Evolutionary conservation across 2,888 invertebrate species (phyloP).

Genomic region (Hypercompe scribonia): DNA sequence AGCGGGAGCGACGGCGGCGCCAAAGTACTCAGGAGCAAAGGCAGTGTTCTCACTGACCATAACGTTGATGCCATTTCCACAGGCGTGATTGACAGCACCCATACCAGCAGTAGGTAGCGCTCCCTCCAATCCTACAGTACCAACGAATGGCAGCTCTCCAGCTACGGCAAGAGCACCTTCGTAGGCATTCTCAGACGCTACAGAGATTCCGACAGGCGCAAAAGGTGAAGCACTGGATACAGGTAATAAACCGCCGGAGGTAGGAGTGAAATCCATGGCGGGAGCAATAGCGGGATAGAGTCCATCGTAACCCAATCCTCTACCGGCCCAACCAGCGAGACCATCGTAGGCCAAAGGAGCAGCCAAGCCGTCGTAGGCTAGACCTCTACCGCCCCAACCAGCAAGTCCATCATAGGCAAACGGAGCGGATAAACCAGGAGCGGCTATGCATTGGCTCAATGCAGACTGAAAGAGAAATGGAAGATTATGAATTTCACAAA

Average conservation of each 20-base stretch:
- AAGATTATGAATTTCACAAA: background rate
- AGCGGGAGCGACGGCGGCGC: conserved; percentile 11
- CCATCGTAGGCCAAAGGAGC: background rate
- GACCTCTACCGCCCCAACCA: background rate
- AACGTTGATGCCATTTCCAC: conserved; percentile 28
- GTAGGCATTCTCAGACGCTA: conserved; percentile 43
- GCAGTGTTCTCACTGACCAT: conserved; percentile 8
- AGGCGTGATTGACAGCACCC: conserved; percentile 29
- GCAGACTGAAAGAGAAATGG: conserved; percentile 12
- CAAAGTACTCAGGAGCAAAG: conserved; percentile 10
- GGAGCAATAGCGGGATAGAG: background rate
- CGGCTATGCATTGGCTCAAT: conserved; percentile 33
- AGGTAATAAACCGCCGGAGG: conserved; percentile 54
- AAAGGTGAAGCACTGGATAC: conserved; percentile 28
- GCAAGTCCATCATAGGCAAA: background rate
- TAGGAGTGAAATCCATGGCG: conserved; percentile 52
- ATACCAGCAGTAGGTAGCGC: conserved; percentile 29
- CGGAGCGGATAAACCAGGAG: background rate
- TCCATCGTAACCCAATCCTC: conserved; percentile 36
- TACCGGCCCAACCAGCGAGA: conserved; percentile 22
- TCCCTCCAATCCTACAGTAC: conserved; percentile 31
- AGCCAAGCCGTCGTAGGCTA: conserved; percentile 13
- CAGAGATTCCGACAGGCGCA: conserved; percentile 34
- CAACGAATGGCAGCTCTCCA: conserved; percentile 40
- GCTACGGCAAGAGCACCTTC: conserved; percentile 34